Evolutionary conservation across 2,888 invertebrate species (phyloP), one percentile per base, ranked within the genome.

Genomic region (Brenthis hecate): DNA sequence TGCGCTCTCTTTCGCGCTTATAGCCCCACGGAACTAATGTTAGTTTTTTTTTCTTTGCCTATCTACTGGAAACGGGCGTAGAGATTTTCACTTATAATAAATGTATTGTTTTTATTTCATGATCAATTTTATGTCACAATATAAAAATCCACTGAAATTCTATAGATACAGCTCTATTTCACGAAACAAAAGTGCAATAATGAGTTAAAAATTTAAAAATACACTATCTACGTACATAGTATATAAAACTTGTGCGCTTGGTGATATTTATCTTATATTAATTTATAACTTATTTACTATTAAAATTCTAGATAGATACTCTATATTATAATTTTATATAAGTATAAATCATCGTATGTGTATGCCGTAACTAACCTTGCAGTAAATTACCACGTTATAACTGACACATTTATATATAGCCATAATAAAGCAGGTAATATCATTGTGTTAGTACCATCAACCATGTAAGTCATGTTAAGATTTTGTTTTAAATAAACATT

Each of bases 31-130:
- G 85, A 89, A 90, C 89, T 86, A 86, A 90, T 89, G 89, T 90
- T 84, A 85, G 78, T 81, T 88, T 86, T 89, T 91, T 89, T 90
- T 89, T 84, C 85, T 81, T 86, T 86, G 84, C 80, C 81, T 87
- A 88, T 86, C 84, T 86, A 81, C 81, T 83, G 82, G 82, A 85
- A 83, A 81, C 82, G 82, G 76, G 78, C 78, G 51, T 70, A 73
- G 61, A 71, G 72, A 68, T 71, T 69, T 73, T 69, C 72, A 69
- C 67, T 68, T 60, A 66, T 71, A 73, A 72, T 81, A 76, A 76
- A 78, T 77, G 62, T 71, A 70, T 78, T 79, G 75, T 79, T 79
- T 78, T 81, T 78, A 78, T 76, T 68, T 75, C 79, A 74, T 76
- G 78, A 81, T 19, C 16, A 48, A 14, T 50, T 13, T 61, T 48